Percentiles rank a stretch among this genome's conserved stretches.
phyloP scores from a whole-genome alignment of 2,113 vertebrate species.

The Tonatia bakeri region DNA sequence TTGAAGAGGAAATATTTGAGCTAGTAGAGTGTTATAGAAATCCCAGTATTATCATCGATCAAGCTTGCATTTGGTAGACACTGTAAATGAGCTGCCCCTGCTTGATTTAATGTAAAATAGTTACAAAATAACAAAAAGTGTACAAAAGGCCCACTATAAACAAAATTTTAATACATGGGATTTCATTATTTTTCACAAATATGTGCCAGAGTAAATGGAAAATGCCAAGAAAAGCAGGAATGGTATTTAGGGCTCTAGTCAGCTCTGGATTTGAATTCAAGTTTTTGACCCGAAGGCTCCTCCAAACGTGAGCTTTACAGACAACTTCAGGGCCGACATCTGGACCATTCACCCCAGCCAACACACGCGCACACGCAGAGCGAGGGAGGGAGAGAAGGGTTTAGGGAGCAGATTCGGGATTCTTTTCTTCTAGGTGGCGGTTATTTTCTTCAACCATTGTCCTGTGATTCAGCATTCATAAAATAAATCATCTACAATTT shows the following conservation, averaged over 20 bases:
- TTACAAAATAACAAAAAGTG: neutral
- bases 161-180: neutral
- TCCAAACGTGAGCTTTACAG: neutral
- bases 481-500: slow-evolving; percentile 74
- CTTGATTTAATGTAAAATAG: slow-evolving; percentile 2
- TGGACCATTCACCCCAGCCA: neutral
- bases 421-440: slow-evolving; percentile 71
- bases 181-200: slow-evolving; percentile 31
- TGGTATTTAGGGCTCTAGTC: neutral
- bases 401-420: slow-evolving; percentile 9
- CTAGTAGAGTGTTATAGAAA: neutral
- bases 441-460: slow-evolving; percentile 71
- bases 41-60: neutral
- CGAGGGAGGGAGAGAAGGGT: neutral
- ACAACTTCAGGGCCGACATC: neutral
- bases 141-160: neutral
- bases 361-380: neutral
- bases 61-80: neutral
- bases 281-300: neutral
- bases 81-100: neutral
- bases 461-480: slow-evolving; percentile 76
- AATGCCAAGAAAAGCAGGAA: slow-evolving; percentile 10
- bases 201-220: neutral
- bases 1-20: slow-evolving; percentile 14
- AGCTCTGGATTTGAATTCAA: slow-evolving; percentile 27